These are phyloP conservation scores for Istiophorus platypterus DNA, from an alignment of 2,113 vertebrate species.

Conservation along the genomic window DNA sequence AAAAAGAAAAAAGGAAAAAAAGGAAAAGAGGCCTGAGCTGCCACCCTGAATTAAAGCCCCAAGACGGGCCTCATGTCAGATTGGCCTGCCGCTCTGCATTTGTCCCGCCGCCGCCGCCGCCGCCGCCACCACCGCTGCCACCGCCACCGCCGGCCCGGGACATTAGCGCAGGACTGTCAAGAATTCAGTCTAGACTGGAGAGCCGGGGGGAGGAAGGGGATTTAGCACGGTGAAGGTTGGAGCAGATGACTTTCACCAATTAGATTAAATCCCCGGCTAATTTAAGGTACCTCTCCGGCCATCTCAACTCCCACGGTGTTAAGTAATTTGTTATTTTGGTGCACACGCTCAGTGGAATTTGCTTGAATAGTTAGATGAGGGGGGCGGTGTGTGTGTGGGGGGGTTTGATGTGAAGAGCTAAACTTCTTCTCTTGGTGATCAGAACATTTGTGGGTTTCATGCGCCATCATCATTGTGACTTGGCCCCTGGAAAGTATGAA, in stretches of 20 bases:
- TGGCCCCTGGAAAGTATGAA: no score
- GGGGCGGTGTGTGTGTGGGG: no score
- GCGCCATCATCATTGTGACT: no score
- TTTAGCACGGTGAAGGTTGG: conserved; percentile 73
- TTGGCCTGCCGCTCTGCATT: conserved; percentile 74
- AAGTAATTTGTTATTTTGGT: conserved; percentile 67
- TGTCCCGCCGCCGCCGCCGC: conserved; percentile 46
- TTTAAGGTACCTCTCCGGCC: conserved; percentile 73
- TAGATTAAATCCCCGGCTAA: conserved; percentile 82
- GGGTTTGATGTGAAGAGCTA: neutral
- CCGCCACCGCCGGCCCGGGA: conserved; percentile 52
- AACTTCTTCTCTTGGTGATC: neutral
- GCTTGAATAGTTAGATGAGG: neutral
- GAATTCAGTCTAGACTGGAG: conserved; percentile 84
- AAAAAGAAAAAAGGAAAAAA: no score
- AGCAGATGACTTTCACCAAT: conserved; percentile 84
- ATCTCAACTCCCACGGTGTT: conserved; percentile 49
- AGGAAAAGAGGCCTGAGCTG: conserved; percentile 63
- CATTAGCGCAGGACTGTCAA: conserved; percentile 77
- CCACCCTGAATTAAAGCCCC: conserved; percentile 73
- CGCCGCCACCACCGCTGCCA: neutral
- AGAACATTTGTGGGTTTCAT: neutral
- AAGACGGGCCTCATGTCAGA: conserved; percentile 72
- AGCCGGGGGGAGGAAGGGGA: conserved; percentile 62
- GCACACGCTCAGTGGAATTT: conserved; percentile 30